Percentiles rank a stretch among this genome's conserved stretches.
Conservation (phyloP, 2,888 invertebrate genomes). For the Buathra laborator region DNA sequence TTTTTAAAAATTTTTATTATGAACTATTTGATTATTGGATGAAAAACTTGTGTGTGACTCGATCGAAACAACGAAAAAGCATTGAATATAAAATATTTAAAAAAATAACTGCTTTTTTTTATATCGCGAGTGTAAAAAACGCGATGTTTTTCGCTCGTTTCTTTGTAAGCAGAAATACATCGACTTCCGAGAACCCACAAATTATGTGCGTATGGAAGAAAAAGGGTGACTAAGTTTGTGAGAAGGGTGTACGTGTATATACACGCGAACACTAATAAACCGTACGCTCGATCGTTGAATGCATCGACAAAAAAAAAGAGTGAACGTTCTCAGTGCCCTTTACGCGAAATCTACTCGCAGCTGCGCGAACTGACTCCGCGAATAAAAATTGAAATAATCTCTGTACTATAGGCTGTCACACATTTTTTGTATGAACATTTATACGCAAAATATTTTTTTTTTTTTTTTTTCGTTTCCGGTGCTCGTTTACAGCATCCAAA, state of each 20-base stretch:
- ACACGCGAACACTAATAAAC: slow-evolving; percentile 10
- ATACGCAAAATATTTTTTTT: background rate
- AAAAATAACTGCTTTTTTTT: background rate
- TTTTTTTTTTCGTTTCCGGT: background rate
- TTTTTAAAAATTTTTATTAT: background rate
- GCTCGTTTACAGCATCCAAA: background rate
- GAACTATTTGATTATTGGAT: background rate
- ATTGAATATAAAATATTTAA: background rate
- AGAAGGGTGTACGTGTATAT: background rate
- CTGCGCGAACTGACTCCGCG: slow-evolving; percentile 19
- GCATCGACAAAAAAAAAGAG: slow-evolving; percentile 32
- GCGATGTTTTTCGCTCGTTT: background rate
- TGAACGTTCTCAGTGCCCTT: slow-evolving; percentile 32
- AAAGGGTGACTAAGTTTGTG: slow-evolving; percentile 52
- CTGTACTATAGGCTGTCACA: background rate
- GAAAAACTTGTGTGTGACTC: background rate
- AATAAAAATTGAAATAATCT: slow-evolving; percentile 12
- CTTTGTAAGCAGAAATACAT: slow-evolving; percentile 55
- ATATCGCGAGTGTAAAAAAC: background rate
- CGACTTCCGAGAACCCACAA: slow-evolving; percentile 63
- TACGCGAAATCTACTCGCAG: slow-evolving; percentile 35
- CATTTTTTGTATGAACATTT: background rate
- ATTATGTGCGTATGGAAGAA: slow-evolving; percentile 55
- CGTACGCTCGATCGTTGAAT: slow-evolving; percentile 36
- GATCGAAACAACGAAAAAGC: background rate